A percentile compares a stretch with the other conserved stretches of the same genome.
Conservation (phyloP, 1,140 invertebrate species). For the Calliphora vicina region DNA sequence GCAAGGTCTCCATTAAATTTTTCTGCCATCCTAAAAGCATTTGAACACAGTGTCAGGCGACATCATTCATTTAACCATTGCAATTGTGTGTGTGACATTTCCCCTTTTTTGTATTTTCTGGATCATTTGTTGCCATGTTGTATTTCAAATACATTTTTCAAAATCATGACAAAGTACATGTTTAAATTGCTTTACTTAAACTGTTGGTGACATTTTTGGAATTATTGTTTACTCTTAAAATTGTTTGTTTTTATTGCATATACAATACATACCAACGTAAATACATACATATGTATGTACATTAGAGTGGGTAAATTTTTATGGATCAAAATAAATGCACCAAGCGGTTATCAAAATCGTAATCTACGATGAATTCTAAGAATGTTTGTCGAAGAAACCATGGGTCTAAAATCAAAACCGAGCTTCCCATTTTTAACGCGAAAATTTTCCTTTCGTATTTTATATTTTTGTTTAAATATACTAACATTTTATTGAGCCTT, state of each 20-base stretch:
- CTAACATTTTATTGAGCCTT: too few species aligned
- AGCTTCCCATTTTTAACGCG: too few species aligned
- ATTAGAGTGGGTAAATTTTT: background rate
- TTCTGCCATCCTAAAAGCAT: background rate
- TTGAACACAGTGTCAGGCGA: background rate
- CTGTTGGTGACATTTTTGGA: conserved; percentile 29
- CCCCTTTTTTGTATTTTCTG: conserved; percentile 19
- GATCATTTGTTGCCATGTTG: conserved; percentile 33
- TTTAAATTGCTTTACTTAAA: conserved; percentile 30
- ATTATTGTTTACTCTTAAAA: conserved; percentile 34
- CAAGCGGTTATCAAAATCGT: too few species aligned
- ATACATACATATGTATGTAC: background rate
- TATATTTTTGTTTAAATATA: too few species aligned
- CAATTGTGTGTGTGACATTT: background rate
- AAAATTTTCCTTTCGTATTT: too few species aligned
- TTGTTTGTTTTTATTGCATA: background rate
- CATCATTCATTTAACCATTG: background rate
- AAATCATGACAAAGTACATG: conserved; percentile 35
- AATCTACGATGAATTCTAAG: too few species aligned
- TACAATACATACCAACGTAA: background rate
- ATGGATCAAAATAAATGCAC: background rate
- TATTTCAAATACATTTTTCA: conserved; percentile 38
- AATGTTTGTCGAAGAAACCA: too few species aligned
- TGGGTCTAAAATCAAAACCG: too few species aligned
- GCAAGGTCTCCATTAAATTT: background rate